Percentiles rank a stretch among this genome's conserved stretches.
Evolutionary conservation across 1,140 invertebrate species (phyloP).

Genomic region (Leptinotarsa defecta): DNA sequence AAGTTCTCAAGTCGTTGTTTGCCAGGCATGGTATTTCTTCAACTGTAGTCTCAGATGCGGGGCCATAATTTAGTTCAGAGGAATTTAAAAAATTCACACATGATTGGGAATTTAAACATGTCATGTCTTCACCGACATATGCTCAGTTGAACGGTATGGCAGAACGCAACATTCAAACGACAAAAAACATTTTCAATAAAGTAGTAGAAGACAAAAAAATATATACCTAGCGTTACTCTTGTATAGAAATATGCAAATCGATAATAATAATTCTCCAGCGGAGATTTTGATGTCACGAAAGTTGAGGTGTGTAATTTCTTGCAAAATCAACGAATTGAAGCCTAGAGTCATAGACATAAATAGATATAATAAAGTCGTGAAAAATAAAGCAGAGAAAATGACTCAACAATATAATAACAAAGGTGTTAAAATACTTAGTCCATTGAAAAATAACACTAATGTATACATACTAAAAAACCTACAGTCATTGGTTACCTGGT

Average conservation of each 20-base stretch:
- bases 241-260: slow-evolving; percentile 9
- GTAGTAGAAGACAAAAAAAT: neutral
- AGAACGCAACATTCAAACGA: neutral
- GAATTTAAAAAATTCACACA: too few species aligned
- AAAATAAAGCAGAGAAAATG: too few species aligned
- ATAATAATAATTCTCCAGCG: slow-evolving; percentile 4
- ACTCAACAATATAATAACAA: too few species aligned
- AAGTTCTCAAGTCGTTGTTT: slow-evolving; percentile 42
- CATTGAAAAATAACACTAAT: neutral
- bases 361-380: neutral
- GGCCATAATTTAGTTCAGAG: slow-evolving; percentile 31
- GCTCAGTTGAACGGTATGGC: slow-evolving; percentile 5
- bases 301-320: neutral
- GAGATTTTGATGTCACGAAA: neutral
- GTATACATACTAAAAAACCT: neutral
- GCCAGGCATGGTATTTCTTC: slow-evolving; percentile 50
- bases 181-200: neutral
- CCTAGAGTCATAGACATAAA: too few species aligned
- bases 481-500: neutral
- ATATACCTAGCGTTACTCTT: neutral
- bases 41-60: slow-evolving; percentile 49
- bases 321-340: too few species aligned
- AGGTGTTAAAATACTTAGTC: too few species aligned
- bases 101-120: neutral
- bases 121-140: neutral